Percentiles rank a stretch among this genome's conserved stretches.
Conservation (phyloP, 2,888 invertebrate genomes). For the Macrosiphum euphorbiae region DNA sequence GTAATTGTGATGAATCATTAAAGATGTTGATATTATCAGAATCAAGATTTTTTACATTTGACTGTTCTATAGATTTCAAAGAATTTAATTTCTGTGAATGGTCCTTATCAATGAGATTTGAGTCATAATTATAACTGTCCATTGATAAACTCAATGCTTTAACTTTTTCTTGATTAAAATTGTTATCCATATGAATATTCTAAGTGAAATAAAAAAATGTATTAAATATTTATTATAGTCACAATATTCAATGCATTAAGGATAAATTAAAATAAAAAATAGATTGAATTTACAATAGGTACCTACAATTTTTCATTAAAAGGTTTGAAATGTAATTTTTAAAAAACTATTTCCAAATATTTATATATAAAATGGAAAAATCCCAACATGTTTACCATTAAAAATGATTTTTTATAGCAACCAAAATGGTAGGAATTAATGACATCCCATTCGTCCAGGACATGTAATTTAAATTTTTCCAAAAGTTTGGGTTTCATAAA, state of each 20-base stretch:
- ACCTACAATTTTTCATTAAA: background rate
- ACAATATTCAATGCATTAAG: background rate
- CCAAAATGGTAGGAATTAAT: background rate
- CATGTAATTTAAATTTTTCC: background rate
- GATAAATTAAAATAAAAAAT: background rate
- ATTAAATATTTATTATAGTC: background rate
- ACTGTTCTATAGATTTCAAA: background rate
- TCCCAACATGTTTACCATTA: background rate
- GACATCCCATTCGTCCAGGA: background rate
- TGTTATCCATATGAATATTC: background rate
- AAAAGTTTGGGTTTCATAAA: background rate
- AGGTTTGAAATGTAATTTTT: background rate
- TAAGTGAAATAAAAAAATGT: background rate
- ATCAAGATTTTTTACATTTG: background rate
- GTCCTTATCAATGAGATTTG: background rate
- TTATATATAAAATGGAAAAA: background rate
- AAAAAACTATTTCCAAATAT: background rate
- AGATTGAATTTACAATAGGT: background rate
- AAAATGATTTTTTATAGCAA: background rate
- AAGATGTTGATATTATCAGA: background rate
- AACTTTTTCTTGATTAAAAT: constrained; percentile 1
- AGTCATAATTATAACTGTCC: background rate
- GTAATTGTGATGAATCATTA: background rate
- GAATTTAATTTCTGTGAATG: background rate
- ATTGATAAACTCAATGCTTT: background rate